Evolutionary conservation across 30 jellyfish, hydroid and myxozoan species (phyloP).

Genomic region (Rhopilema esculentum): DNA sequence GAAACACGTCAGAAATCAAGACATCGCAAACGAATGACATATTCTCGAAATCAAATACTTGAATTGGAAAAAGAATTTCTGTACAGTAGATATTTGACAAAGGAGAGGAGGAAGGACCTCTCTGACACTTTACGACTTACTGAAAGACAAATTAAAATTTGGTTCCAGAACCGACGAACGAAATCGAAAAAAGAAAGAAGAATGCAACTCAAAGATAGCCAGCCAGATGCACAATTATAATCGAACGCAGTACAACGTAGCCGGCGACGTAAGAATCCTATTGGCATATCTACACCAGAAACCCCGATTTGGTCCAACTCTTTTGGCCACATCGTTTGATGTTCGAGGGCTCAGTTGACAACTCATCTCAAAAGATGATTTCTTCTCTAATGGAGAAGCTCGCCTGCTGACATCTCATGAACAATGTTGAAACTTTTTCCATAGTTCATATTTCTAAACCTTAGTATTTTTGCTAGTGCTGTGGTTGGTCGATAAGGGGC

Average conservation of each 20-base stretch:
- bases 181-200: conserved; percentile 79
- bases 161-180: conserved; percentile 90
- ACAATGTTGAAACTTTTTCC: too few species aligned
- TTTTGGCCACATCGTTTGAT: too few species aligned
- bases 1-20: conserved; percentile 81
- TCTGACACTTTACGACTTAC: conserved; percentile 79
- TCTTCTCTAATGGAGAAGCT: too few species aligned
- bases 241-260: background rate
- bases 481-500: background rate
- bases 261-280: too few species aligned
- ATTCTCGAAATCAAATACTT: conserved; percentile 80
- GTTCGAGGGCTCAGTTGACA: too few species aligned
- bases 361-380: too few species aligned
- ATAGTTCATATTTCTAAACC: too few species aligned
- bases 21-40: conserved; percentile 92
- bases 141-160: conserved; percentile 87
- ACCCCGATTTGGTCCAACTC: too few species aligned
- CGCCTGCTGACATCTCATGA: too few species aligned
- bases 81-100: conserved; percentile 84
- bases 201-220: conserved; percentile 15
- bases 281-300: too few species aligned
- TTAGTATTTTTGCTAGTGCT: background rate
- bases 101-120: conserved; percentile 84
- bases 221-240: background rate
- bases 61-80: conserved; percentile 88